phyloP scores from a whole-genome alignment of 2,888 invertebrate genomes.

The Lepidochitona cinerea region DNA sequence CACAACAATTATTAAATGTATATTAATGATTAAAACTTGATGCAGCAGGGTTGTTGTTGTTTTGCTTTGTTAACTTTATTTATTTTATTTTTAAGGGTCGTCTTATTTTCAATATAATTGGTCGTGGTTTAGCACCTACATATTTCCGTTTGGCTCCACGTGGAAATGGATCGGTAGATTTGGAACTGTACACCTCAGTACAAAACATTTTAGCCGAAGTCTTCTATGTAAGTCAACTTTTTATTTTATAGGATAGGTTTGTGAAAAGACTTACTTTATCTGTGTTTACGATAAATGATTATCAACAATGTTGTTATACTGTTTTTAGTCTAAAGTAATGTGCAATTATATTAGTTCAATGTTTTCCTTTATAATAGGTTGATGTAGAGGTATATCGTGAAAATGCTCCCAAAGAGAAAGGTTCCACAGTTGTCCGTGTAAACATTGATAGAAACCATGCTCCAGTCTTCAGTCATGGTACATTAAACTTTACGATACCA shows the following conservation, averaged over 20 bases:
- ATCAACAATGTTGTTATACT: too few relatives aligned
- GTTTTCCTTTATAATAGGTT: too few relatives aligned
- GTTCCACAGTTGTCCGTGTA: not conserved
- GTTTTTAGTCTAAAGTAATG: too few relatives aligned
- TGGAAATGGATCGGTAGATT: not conserved
- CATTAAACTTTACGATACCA: not conserved
- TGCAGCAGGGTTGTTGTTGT: too few relatives aligned
- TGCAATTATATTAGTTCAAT: too few relatives aligned
- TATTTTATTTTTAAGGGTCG: not conserved
- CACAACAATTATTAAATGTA: too few relatives aligned
- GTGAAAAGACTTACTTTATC: too few relatives aligned
- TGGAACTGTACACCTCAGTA: not conserved
- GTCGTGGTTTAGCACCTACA: not conserved
- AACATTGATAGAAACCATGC: not conserved
- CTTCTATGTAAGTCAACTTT: slow-evolving; percentile 1
- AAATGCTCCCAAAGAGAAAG: not conserved
- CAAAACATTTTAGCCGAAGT: not conserved
- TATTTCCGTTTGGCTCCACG: not conserved
- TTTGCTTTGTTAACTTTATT: too few relatives aligned
- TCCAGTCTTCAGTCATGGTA: not conserved
- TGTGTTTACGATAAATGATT: too few relatives aligned
- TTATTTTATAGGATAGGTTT: too few relatives aligned
- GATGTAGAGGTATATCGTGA: not conserved
- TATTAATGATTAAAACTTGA: too few relatives aligned
- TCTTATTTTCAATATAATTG: not conserved